These are phyloP conservation scores for Nesidiocoris tenuis DNA, from an alignment of 2,888 invertebrate species.

Conservation along the genomic window DNA sequence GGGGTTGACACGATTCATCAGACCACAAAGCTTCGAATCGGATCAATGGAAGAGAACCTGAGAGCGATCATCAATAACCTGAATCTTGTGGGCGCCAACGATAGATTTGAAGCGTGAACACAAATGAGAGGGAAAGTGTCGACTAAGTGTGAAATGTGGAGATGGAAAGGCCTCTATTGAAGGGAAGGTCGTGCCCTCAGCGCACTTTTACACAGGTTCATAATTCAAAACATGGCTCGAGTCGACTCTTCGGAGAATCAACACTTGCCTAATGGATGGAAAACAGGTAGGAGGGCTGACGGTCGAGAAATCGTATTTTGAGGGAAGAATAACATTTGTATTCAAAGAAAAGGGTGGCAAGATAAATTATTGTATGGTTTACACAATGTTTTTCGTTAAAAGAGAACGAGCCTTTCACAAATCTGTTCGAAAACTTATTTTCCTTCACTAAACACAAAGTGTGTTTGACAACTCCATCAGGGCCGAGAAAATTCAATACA, in stretches of 20 bases:
- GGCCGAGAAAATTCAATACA: too few relatives aligned
- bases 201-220: background rate
- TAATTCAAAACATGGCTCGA: background rate
- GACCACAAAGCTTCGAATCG: background rate
- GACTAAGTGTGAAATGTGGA: background rate
- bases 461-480: too few relatives aligned
- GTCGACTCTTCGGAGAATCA: background rate
- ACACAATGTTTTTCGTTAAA: too few relatives aligned
- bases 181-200: background rate
- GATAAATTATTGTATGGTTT: too few relatives aligned
- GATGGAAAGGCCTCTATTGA: background rate
- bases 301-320: too few relatives aligned
- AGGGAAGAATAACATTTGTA: too few relatives aligned
- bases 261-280: background rate
- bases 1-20: background rate
- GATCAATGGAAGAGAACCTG: background rate
- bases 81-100: background rate
- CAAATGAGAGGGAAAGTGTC: background rate
- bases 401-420: too few relatives aligned
- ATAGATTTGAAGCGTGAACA: background rate
- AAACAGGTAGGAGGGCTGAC: too few relatives aligned
- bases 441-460: too few relatives aligned
- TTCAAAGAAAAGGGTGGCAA: too few relatives aligned
- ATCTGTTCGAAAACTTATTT: too few relatives aligned
- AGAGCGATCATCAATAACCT: background rate